Conservation (phyloP, 2,888 invertebrate species). For the Cordilura impudica region DNA sequence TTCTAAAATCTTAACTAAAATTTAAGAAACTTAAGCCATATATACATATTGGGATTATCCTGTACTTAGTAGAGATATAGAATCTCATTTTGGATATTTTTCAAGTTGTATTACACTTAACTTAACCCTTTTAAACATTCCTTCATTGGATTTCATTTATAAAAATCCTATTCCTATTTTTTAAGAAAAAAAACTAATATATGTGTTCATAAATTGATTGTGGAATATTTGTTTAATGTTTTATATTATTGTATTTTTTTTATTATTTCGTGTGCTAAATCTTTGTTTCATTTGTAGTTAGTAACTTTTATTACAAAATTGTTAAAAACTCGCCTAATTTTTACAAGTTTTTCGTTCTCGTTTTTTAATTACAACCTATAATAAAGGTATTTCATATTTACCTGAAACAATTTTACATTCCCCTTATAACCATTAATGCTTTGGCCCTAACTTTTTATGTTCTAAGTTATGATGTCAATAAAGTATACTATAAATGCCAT, state of each 20-base stretch:
- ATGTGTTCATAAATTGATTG: slow-evolving; percentile 40
- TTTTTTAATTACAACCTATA: neutral
- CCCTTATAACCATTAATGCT: slow-evolving; percentile 23
- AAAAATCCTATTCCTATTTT: slow-evolving; percentile 21
- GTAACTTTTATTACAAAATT: slow-evolving; percentile 55
- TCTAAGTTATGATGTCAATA: neutral
- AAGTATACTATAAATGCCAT: neutral
- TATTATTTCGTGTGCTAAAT: slow-evolving; percentile 24
- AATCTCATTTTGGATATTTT: slow-evolving; percentile 27
- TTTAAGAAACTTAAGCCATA: slow-evolving; percentile 34
- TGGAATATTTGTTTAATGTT: slow-evolving; percentile 19
- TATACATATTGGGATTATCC: slow-evolving; percentile 54
- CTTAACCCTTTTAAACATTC: slow-evolving; percentile 12
- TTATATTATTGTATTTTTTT: slow-evolving; percentile 23
- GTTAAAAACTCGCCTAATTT: slow-evolving; percentile 40
- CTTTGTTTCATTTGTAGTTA: slow-evolving; percentile 53
- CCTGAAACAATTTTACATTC: slow-evolving; percentile 52
- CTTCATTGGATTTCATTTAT: neutral
- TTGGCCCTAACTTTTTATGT: neutral
- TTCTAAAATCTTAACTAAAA: neutral
- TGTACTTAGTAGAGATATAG: neutral
- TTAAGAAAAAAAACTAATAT: neutral
- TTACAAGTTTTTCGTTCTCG: slow-evolving; percentile 34
- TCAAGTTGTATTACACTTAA: neutral
- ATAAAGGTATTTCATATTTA: slow-evolving; percentile 12